Evolutionary conservation across 2,113 vertebrate genomes (phyloP), one percentile per base, ranked within the genome.

Genomic region (Rhodinocichla rosea): DNA sequence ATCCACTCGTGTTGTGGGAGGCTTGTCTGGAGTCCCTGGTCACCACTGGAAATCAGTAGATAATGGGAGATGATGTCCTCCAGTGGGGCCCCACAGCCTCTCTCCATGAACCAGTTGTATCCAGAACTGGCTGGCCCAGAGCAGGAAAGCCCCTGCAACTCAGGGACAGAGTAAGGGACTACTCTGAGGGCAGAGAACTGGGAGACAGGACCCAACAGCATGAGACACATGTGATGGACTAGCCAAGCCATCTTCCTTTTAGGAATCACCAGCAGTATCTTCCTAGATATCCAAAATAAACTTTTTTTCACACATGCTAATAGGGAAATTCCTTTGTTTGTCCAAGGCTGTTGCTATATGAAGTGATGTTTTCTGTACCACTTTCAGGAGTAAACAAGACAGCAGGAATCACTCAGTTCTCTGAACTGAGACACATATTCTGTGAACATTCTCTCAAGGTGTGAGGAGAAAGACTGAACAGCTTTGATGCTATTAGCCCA

Each of bases 1-100:
- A 42, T 5, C 39, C 33, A 23, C 13, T 13, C 0, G 0, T 21
- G 49, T 16, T 59, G 49, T 30, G n/a, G 55, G 16, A 76, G 10
- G 40, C 1, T 4, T 42, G 13, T 28, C 67, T 32, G 35, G 52
- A 85, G 44, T 28, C 56, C 47, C 45, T 35, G 80, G 28, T 55
- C 57, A 44, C 20, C 15, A 11, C 26, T 53, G 83, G 32, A 44
- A 39, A 83, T 1, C 13, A 55, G 27, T 0, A 74, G 42, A 14
- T 26, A 68, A 28, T 7, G 16, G 39, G 11, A 85, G 33, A 50
- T 45, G 6, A 30, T 17, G 35, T 15, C 22, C 18, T 77, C 71
- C 40, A 86, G 39, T 2, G 3, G 30, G 8, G 47, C 22, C 42
- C 16, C 37, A 69, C 13, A 60, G 23, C 32, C 18, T 74, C 37